A percentile compares a stretch with the other conserved stretches of the same genome.
These are phyloP conservation scores for Rhea pennata DNA, from an alignment of 2,113 vertebrate genomes.

Conservation along the genomic window DNA sequence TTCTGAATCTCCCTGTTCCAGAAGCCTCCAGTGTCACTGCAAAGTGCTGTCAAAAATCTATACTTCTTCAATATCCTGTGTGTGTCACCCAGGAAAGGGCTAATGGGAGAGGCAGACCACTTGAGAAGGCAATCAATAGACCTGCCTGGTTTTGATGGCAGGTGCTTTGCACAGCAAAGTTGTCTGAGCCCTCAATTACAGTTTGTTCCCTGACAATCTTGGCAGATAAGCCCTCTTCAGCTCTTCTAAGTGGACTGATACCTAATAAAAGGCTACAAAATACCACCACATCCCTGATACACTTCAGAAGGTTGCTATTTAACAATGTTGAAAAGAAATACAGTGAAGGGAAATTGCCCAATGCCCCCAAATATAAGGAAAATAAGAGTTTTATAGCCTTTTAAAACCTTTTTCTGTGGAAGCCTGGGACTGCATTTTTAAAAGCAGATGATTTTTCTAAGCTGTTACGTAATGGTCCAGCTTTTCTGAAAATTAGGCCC, in stretches of 20 bases:
- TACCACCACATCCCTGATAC: slow-evolving; percentile 31
- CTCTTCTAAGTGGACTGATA: background rate
- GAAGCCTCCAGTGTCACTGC: background rate
- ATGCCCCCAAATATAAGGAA: background rate
- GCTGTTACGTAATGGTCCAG: background rate
- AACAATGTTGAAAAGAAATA: background rate
- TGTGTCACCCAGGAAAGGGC: background rate
- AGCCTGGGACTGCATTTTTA: background rate
- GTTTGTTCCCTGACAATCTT: background rate
- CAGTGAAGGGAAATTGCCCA: background rate
- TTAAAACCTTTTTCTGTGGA: background rate
- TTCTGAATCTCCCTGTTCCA: background rate
- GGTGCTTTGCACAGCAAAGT: background rate
- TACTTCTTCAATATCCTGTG: background rate
- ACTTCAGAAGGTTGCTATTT: background rate
- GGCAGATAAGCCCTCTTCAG: background rate
- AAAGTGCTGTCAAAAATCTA: slow-evolving; percentile 9
- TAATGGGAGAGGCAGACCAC: slow-evolving; percentile 61
- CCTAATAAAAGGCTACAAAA: slow-evolving; percentile 55
- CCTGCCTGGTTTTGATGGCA: background rate
- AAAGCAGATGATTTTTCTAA: background rate
- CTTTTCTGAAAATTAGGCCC: background rate
- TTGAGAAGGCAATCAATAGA: slow-evolving; percentile 48
- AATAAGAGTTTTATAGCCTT: background rate
- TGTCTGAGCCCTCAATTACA: slow-evolving; percentile 64